Evolutionary conservation across 2,113 vertebrate genomes (phyloP).

Genomic region (Eudorcas thomsonii): DNA sequence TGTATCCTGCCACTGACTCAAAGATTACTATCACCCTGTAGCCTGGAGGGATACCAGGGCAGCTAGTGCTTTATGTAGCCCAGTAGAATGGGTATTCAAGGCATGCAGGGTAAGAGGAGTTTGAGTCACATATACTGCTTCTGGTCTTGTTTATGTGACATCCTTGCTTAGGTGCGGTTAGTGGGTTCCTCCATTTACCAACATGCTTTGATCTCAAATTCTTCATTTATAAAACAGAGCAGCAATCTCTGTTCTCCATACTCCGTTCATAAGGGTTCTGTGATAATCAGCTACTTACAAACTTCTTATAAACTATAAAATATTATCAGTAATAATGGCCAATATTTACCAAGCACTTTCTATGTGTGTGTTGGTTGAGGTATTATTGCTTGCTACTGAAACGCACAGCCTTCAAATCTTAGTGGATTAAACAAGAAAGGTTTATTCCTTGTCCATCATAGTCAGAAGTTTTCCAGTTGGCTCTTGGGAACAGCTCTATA

Average conservation of each 20-base stretch:
- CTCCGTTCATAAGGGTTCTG: neutral
- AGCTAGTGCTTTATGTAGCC: neutral
- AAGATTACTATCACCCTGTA: neutral
- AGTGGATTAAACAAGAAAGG: neutral
- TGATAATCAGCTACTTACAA: slow-evolving; percentile 4
- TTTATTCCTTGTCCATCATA: neutral
- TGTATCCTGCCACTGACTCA: neutral
- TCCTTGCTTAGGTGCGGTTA: neutral
- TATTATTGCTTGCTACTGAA: slow-evolving; percentile 2
- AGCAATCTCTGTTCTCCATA: neutral
- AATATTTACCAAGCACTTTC: neutral
- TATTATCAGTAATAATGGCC: neutral
- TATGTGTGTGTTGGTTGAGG: neutral
- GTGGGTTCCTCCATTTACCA: neutral
- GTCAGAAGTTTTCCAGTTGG: neutral
- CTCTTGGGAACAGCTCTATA: neutral
- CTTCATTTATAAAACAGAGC: neutral
- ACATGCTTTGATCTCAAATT: neutral
- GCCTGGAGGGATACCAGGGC: neutral
- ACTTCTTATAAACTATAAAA: slow-evolving; percentile 14
- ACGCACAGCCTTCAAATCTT: neutral
- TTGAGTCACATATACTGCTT: neutral
- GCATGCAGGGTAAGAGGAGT: neutral
- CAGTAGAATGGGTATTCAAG: neutral
- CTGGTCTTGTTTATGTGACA: neutral